phyloP scores from a whole-genome alignment of 1,140 invertebrate genomes.

The Macrotrachela quadricornifera region DNA sequence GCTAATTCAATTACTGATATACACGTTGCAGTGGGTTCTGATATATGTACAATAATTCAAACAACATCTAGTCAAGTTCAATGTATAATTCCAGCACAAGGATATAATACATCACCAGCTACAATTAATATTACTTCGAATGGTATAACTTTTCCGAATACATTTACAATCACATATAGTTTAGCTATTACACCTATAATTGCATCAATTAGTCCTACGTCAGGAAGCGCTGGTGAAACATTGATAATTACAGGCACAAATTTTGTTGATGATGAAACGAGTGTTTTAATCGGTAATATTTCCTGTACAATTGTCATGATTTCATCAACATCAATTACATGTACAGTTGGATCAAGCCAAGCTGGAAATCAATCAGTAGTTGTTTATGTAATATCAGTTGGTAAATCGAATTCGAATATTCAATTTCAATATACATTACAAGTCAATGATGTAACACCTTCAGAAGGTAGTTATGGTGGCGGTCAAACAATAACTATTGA shows the following conservation, averaged over 20 bases:
- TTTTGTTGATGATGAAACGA: background rate
- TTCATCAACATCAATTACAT: slow-evolving; percentile 9
- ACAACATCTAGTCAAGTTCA: no score
- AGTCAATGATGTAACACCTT: slow-evolving; percentile 12
- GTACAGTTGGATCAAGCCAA: slow-evolving; percentile 7
- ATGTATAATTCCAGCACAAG: no score
- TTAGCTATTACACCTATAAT: slow-evolving; percentile 14
- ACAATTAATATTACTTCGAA: no score
- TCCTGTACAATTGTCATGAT: slow-evolving; percentile 8
- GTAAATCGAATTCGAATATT: background rate
- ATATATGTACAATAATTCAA: background rate
- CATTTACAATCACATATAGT: slow-evolving; percentile 13
- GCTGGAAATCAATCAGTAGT: slow-evolving; percentile 5
- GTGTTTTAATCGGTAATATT: slow-evolving; percentile 10
- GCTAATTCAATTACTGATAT: background rate
- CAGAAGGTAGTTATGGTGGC: slow-evolving; percentile 16
- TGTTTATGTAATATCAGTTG: slow-evolving; percentile 3
- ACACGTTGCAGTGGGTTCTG: background rate
- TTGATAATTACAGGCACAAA: background rate
- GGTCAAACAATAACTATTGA: slow-evolving; percentile 17
- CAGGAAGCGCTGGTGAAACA: background rate
- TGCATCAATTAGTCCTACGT: slow-evolving; percentile 10
- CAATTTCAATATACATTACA: background rate
- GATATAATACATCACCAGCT: no score
- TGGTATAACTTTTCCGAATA: no score